Conservation (phyloP, 2,113 vertebrate species). For the Nothobranchius furzeri region DNA sequence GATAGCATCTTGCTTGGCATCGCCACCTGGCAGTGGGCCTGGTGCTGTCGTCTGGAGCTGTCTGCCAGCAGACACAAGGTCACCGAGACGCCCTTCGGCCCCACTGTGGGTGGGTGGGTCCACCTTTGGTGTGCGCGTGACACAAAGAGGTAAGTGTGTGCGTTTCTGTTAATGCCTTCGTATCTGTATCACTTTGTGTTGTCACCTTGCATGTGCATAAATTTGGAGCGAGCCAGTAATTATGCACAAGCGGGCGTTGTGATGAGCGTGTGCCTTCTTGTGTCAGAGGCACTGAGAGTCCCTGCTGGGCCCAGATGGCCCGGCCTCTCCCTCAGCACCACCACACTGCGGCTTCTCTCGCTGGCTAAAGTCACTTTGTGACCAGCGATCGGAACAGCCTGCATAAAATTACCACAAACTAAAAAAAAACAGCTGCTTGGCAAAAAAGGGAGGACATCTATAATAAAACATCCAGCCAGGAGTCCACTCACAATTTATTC, state of each 20-base stretch:
- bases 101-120: conserved; percentile 26
- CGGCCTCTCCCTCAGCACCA: conserved; percentile 48
- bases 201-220: conserved; percentile 56
- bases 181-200: conserved; percentile 41
- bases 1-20: conserved; percentile 55
- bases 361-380: conserved; percentile 61
- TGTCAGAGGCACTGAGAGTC: conserved; percentile 36
- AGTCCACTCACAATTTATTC: conserved; percentile 7
- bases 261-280: conserved; percentile 13
- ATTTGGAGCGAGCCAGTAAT: conserved; percentile 22
- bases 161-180: conserved; percentile 22
- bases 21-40: conserved; percentile 67
- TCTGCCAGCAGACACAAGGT: conserved; percentile 70
- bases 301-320: conserved; percentile 73
- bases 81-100: conserved; percentile 55
- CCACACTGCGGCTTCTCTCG: conserved; percentile 17
- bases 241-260: conserved; percentile 30
- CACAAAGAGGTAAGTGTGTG: conserved; percentile 26
- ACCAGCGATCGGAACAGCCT: conserved; percentile 37
- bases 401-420: conserved; percentile 21
- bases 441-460: neutral
- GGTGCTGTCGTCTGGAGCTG: conserved; percentile 62
- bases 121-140: conserved; percentile 39
- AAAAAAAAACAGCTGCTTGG: conserved; percentile 9
- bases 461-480: conserved; percentile 4